A percentile compares a stretch with the other conserved stretches of the same genome.
Conservation (phyloP, 2,113 vertebrate species). For the Oceanites oceanicus region DNA sequence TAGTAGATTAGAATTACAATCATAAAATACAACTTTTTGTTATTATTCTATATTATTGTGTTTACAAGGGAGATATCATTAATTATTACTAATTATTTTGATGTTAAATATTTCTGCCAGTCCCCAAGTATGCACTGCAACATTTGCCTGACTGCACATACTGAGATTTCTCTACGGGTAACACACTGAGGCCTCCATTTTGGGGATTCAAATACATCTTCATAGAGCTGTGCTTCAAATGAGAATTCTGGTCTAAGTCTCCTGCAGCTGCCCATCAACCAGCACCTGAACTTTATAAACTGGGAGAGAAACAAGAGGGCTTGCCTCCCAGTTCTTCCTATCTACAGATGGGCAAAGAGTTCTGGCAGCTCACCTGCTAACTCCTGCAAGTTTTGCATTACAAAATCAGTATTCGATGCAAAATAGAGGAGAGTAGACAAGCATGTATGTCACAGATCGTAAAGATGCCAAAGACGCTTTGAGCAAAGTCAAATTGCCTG, state of each 20-base stretch:
- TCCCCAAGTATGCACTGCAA: background rate
- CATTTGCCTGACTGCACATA: background rate
- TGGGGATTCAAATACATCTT: background rate
- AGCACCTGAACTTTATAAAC: background rate
- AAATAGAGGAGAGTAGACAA: background rate
- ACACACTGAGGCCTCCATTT: background rate
- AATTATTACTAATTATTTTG: background rate
- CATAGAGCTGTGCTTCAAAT: background rate
- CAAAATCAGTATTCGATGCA: background rate
- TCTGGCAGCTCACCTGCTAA: background rate
- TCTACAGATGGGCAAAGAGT: background rate
- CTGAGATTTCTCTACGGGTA: background rate
- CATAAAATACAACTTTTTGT: background rate
- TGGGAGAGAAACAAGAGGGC: background rate
- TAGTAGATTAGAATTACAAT: background rate
- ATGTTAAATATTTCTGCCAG: background rate
- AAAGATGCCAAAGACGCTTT: background rate
- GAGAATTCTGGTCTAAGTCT: background rate
- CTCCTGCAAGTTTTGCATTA: background rate
- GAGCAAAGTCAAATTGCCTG: background rate
- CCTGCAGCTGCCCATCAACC: background rate
- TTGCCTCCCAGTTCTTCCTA: background rate
- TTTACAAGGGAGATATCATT: background rate
- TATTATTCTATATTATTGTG: background rate
- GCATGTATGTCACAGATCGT: fast-evolving